These are phyloP conservation scores for Ursus arctos DNA, from an alignment of 2,113 vertebrate species.

Conservation along the genomic window DNA sequence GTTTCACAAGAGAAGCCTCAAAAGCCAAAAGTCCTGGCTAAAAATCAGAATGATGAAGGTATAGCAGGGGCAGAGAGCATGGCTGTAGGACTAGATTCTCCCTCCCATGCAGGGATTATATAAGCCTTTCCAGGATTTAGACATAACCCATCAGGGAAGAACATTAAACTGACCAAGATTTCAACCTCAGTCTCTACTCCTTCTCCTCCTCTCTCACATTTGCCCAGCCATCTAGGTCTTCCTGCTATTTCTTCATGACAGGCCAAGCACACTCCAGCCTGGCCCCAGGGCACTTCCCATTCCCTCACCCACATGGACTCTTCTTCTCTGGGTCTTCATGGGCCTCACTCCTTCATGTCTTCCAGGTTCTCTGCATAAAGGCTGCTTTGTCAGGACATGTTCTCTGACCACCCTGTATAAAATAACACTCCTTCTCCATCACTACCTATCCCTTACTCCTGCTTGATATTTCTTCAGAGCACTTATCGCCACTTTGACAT, in stretches of 20 bases:
- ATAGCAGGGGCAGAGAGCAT: not conserved
- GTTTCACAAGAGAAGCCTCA: not conserved
- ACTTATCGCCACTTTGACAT: not conserved
- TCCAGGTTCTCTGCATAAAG: not conserved
- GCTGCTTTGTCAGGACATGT: not conserved
- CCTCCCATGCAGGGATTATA: not conserved
- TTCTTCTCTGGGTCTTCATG: not conserved
- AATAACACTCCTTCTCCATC: not conserved
- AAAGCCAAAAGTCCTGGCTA: not conserved
- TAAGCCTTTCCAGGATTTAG: not conserved
- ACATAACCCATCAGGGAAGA: not conserved
- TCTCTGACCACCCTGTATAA: not conserved
- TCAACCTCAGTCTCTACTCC: not conserved
- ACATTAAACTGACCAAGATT: not conserved
- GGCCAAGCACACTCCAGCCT: not conserved
- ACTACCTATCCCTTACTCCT: not conserved
- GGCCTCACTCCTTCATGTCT: not conserved
- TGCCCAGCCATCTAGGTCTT: not conserved
- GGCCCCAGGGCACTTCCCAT: not conserved
- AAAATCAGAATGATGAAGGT: not conserved
- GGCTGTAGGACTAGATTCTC: not conserved
- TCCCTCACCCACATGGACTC: not conserved
- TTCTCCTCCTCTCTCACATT: not conserved
- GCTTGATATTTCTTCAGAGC: slow-evolving; percentile 14
- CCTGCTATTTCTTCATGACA: not conserved